These are phyloP conservation scores for Propsilocerus akamusi DNA, from an alignment of 1,140 invertebrate genomes.

Conservation along the genomic window DNA sequence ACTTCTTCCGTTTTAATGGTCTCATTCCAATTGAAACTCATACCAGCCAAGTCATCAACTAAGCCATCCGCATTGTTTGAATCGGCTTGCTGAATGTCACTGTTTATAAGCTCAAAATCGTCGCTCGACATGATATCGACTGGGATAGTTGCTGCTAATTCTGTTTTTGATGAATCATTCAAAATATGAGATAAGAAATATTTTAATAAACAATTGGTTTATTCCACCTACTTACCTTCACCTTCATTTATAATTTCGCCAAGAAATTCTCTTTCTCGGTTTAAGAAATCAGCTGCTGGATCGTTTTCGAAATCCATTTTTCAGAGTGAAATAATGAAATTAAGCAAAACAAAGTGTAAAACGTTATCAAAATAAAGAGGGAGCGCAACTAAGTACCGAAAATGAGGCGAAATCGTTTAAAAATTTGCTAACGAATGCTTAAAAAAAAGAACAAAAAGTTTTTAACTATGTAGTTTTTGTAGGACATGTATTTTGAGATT, in stretches of 20 bases:
- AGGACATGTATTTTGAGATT: no score
- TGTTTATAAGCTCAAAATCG: constrained; percentile 1
- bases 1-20: background rate
- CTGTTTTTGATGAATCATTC: background rate
- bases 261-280: background rate
- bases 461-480: no score
- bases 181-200: background rate
- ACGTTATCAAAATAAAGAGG: no score
- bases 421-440: no score
- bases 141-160: background rate
- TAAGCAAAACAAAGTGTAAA: no score
- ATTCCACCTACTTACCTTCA: constrained; percentile 1
- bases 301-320: background rate
- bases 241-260: background rate
- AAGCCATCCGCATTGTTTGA: background rate
- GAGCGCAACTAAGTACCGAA: no score
- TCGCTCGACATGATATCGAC: background rate
- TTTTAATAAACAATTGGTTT: background rate
- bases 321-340: no score
- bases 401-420: no score
- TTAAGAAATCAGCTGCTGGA: background rate
- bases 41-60: background rate
- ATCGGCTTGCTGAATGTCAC: background rate
- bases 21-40: background rate
- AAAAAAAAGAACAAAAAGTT: no score